These are phyloP conservation scores for Ptilonorhynchus violaceus DNA, from an alignment of 2,113 vertebrate genomes.

Conservation along the genomic window DNA sequence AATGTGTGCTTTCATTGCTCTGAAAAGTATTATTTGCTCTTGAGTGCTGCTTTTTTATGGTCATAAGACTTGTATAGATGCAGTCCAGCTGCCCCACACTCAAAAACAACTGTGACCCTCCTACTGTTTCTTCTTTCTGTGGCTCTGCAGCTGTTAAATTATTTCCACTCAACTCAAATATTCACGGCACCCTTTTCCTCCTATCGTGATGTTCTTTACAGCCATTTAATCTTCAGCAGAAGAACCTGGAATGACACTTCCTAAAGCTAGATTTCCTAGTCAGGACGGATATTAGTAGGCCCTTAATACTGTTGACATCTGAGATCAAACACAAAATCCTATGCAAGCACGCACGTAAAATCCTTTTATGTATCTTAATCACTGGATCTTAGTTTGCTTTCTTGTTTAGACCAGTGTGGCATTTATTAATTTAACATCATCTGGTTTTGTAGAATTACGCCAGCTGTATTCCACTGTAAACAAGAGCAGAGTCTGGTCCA, in stretches of 20 bases:
- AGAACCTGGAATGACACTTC: background rate
- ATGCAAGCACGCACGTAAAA: background rate
- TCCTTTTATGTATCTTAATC: background rate
- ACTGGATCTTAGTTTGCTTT: background rate
- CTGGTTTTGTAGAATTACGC: background rate
- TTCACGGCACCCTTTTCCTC: background rate
- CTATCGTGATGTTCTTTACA: constrained; percentile 7
- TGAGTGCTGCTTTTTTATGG: background rate
- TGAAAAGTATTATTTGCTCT: background rate
- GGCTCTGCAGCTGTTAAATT: constrained; percentile 33
- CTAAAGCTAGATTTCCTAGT: background rate
- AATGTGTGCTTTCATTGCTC: background rate
- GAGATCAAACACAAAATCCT: background rate
- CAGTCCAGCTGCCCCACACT: background rate
- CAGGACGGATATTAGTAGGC: background rate
- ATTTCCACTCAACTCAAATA: background rate
- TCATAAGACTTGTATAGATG: background rate
- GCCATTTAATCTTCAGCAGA: background rate
- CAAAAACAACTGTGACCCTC: background rate
- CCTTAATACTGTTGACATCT: background rate
- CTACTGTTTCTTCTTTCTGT: background rate
- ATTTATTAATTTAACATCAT: background rate
- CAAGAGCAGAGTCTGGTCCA: background rate
- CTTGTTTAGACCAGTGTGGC: background rate
- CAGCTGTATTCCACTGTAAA: background rate